phyloP scores from a whole-genome alignment of 2,888 invertebrate species.

The Leucophenga montana region DNA sequence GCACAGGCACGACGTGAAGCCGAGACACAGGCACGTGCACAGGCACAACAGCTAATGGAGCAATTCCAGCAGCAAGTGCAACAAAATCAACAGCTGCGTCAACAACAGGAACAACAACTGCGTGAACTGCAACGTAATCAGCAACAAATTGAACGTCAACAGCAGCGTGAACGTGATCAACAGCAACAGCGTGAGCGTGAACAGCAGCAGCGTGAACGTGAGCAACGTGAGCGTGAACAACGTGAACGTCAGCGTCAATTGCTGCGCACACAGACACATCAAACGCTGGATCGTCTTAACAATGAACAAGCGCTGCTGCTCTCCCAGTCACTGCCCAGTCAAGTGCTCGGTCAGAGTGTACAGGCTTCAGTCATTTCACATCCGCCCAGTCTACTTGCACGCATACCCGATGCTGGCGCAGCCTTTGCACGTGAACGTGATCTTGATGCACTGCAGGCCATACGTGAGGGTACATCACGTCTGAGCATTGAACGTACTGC shows the following conservation, averaged over 20 bases:
- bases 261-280: conserved; percentile 64
- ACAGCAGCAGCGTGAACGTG: conserved; percentile 53
- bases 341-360: conserved; percentile 66
- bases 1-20: conserved; percentile 77
- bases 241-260: conserved; percentile 48
- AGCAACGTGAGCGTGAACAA: conserved; percentile 50
- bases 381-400: conserved; percentile 65
- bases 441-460: conserved; percentile 56
- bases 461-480: conserved; percentile 50
- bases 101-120: conserved; percentile 57
- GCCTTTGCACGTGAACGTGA: conserved; percentile 58
- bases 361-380: conserved; percentile 70
- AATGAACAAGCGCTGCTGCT: conserved; percentile 62
- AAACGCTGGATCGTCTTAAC: conserved; percentile 60
- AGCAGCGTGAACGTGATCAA: conserved; percentile 42
- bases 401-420: conserved; percentile 48
- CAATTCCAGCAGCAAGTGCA: conserved; percentile 70
- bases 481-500: conserved; percentile 61
- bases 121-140: conserved; percentile 61
- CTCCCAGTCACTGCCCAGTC: conserved; percentile 59
- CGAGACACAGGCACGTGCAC: conserved; percentile 74
- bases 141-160: conserved; percentile 52
- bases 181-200: conserved; percentile 48
- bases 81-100: conserved; percentile 60
- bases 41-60: conserved; percentile 69